Conservation (phyloP, 2,113 vertebrate species). For the Orientallactaga bullata region DNA sequence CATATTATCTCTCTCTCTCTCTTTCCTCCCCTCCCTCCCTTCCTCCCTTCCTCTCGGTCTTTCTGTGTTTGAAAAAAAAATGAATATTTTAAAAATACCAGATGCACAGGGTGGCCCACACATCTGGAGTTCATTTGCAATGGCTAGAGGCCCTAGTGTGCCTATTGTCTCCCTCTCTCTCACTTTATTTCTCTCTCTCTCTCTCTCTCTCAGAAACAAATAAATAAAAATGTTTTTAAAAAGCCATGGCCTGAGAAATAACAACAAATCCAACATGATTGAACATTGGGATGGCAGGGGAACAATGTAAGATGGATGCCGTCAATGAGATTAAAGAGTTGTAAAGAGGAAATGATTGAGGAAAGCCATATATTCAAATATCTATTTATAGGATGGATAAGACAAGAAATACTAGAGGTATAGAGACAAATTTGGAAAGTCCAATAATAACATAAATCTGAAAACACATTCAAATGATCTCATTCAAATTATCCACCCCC, state of each 20-base stretch:
- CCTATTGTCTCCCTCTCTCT: too few relatives aligned
- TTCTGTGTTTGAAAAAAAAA: too few relatives aligned
- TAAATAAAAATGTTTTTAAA: too few relatives aligned
- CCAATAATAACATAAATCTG: conserved; percentile 30
- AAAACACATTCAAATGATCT: neutral
- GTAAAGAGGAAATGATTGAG: conserved; percentile 10
- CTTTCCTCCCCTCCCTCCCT: too few relatives aligned
- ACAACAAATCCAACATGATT: conserved; percentile 12
- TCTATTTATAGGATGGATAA: neutral
- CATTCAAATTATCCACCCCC: neutral
- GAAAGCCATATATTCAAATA: neutral
- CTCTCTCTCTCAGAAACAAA: too few relatives aligned
- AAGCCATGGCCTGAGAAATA: neutral
- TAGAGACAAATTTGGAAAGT: neutral
- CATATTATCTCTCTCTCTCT: too few relatives aligned
- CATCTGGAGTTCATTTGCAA: too few relatives aligned
- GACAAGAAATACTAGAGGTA: neutral
- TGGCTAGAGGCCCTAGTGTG: too few relatives aligned
- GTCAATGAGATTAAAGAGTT: conserved; percentile 27
- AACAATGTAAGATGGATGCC: neutral
- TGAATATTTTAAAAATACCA: too few relatives aligned
- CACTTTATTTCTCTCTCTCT: too few relatives aligned
- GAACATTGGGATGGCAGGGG: neutral
- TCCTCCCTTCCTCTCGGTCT: too few relatives aligned
- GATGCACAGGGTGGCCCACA: too few relatives aligned